Conservation (phyloP, 2,113 vertebrate genomes). For the Pristiophorus japonicus region DNA sequence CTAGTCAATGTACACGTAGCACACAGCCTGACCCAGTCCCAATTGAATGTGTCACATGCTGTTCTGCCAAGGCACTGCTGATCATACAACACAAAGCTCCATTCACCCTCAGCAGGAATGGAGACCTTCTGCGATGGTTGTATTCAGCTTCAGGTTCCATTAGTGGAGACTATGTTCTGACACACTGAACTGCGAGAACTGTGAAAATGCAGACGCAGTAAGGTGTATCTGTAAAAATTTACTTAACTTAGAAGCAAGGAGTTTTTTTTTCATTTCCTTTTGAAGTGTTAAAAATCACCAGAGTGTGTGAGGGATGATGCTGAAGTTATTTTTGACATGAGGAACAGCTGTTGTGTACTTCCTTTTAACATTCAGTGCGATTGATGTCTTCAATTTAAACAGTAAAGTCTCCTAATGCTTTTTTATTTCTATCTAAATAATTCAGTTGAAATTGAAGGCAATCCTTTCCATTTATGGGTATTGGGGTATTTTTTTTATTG, state of each 20-base stretch:
- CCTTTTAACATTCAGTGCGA: slow-evolving; percentile 17
- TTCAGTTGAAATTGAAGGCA: neutral
- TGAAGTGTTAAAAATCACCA: neutral
- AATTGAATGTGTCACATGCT: neutral
- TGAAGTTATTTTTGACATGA: slow-evolving; percentile 17
- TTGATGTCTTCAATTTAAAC: slow-evolving; percentile 2
- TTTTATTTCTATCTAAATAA: slow-evolving; percentile 15
- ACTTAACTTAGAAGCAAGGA: neutral
- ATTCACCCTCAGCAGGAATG: neutral
- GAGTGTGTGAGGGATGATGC: neutral
- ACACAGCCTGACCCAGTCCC: neutral
- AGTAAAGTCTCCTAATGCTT: too few species aligned
- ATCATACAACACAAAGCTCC: neutral
- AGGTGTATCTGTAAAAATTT: neutral
- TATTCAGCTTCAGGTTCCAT: neutral
- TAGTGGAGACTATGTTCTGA: neutral
- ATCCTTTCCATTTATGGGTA: neutral
- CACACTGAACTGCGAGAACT: neutral
- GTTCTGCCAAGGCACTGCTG: neutral
- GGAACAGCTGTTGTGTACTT: slow-evolving; percentile 27
- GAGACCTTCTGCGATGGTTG: neutral
- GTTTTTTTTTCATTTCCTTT: neutral
- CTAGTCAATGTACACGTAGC: neutral
- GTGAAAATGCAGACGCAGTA: neutral
- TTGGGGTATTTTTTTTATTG: neutral